Evolutionary conservation across 2,888 invertebrate genomes (phyloP).

Genomic region (Drosophila pseudotalamancana): DNA sequence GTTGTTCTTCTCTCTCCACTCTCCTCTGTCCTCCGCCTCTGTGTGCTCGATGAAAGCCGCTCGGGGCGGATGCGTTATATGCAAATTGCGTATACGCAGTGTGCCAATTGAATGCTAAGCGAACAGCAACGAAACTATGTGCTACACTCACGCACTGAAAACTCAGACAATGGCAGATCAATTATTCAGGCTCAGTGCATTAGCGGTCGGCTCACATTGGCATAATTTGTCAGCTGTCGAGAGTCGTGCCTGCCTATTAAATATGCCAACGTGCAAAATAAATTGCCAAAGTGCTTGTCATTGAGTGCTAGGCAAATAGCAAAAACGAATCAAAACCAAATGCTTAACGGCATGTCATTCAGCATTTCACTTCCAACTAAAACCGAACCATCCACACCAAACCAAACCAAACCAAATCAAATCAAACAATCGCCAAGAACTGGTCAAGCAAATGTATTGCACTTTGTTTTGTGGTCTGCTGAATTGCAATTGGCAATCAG

Average conservation of each 20-base stretch:
- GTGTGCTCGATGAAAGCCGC: slow-evolving; percentile 41
- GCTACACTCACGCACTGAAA: slow-evolving; percentile 60
- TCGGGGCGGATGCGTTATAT: slow-evolving; percentile 45
- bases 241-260: slow-evolving; percentile 60
- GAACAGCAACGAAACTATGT: slow-evolving; percentile 37
- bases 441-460: slow-evolving; percentile 45
- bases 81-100: slow-evolving; percentile 66
- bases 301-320: slow-evolving; percentile 53
- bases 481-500: slow-evolving; percentile 59
- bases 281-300: slow-evolving; percentile 59
- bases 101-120: slow-evolving; percentile 33
- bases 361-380: neutral
- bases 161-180: slow-evolving; percentile 50
- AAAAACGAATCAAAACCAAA: slow-evolving; percentile 37
- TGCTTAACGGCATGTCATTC: slow-evolving; percentile 16
- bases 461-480: slow-evolving; percentile 52
- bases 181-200: slow-evolving; percentile 72
- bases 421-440: slow-evolving; percentile 26
- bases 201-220: slow-evolving; percentile 58
- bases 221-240: slow-evolving; percentile 69
- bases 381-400: neutral
- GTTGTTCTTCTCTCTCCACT: too few species aligned
- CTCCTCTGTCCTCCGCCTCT: too few species aligned
- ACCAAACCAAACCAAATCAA: slow-evolving; percentile 16
- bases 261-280: slow-evolving; percentile 66